Evolutionary conservation across 92 coral and sea anemone species (phyloP).

Genomic region (Zoanthus sociatus): DNA sequence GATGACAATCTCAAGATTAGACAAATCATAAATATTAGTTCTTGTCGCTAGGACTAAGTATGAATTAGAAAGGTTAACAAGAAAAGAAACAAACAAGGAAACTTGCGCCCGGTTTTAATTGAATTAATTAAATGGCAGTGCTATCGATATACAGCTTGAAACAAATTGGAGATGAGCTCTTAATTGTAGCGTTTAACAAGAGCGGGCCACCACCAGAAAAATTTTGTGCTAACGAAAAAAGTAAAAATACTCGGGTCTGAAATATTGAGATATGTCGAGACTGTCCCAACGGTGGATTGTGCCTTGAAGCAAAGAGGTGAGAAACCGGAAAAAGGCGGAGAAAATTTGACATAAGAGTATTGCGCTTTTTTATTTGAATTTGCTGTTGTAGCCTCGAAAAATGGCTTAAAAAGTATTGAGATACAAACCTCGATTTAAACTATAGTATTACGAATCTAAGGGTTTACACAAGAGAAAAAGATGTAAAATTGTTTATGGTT

Average conservation of each 20-base stretch:
- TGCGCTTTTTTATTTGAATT: not conserved
- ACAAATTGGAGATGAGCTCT: conserved; percentile 75
- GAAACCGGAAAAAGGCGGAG: conserved; percentile 88
- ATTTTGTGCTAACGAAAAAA: not conserved
- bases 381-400: not conserved
- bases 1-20: conserved; percentile 55
- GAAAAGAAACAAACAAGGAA: conserved; percentile 62
- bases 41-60: conserved; percentile 56
- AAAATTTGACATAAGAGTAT: conserved; percentile 61
- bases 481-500: not conserved
- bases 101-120: conserved; percentile 55
- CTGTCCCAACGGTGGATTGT: conserved; percentile 59
- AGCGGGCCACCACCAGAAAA: conserved; percentile 65
- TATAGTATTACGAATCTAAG: not conserved
- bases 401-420: not conserved
- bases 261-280: not conserved
- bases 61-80: conserved; percentile 81
- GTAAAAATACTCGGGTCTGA: not conserved
- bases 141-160: conserved; percentile 69
- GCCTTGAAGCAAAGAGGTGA: conserved; percentile 74
- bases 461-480: conserved; percentile 6
- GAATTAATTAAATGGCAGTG: conserved; percentile 82
- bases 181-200: conserved; percentile 83
- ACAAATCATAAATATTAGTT: conserved; percentile 66
- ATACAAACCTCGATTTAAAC: not conserved